These are phyloP conservation scores for Neogale vison DNA, from an alignment of 2,113 vertebrate species.

Conservation along the genomic window DNA sequence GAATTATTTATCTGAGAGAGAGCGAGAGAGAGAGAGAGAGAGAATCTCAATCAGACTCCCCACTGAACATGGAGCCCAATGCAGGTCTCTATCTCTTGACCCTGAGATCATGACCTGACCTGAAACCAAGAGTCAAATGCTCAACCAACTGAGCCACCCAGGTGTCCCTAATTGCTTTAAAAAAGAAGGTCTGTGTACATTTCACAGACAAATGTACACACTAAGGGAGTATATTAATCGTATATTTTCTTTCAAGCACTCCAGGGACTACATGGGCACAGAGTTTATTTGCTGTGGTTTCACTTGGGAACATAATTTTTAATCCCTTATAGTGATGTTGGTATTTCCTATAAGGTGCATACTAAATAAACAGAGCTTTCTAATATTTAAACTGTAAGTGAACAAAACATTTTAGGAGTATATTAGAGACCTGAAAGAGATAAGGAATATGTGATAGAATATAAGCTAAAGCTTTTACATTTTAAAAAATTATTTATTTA, in stretches of 20 bases:
- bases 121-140: neutral
- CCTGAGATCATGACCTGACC: neutral
- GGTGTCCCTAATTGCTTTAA: neutral
- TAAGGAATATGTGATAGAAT: neutral
- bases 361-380: neutral
- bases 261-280: fast-evolving
- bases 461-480: neutral
- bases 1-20: neutral
- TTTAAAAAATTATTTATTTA: neutral
- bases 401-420: neutral
- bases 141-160: neutral
- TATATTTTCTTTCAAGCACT: neutral
- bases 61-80: neutral
- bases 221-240: neutral
- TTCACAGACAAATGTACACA: neutral
- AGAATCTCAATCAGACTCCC: neutral
- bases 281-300: neutral
- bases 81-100: neutral
- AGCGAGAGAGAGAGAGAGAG: neutral
- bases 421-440: neutral
- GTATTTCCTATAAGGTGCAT: neutral
- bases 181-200: neutral
- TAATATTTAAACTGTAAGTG: neutral
- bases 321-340: neutral
- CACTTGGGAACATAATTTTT: neutral